Conservation (phyloP, 2,797 vertebrate species). For the Microctenopoma lineatum region DNA sequence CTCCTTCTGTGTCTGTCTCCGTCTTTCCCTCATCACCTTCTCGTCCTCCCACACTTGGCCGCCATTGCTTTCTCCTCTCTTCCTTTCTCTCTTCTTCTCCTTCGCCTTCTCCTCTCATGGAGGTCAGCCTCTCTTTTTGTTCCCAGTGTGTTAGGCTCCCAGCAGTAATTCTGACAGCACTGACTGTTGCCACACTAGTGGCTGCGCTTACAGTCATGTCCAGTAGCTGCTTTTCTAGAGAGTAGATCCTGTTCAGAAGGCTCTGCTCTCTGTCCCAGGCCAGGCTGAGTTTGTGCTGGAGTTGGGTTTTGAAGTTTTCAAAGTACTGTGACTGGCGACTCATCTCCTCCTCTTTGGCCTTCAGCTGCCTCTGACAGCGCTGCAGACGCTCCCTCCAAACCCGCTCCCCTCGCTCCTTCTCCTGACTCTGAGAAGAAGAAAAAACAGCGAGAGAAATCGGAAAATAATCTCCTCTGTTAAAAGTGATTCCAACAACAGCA, state of each 20-base stretch:
- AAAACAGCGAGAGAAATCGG: neutral
- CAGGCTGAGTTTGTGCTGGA: conserved; percentile 81
- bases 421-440: conserved; percentile 73
- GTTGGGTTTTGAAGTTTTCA: conserved; percentile 84
- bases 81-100: conserved; percentile 66
- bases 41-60: conserved; percentile 29
- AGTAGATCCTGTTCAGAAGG: conserved; percentile 79
- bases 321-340: conserved; percentile 86
- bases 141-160: conserved; percentile 53
- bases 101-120: conserved; percentile 62
- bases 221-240: conserved; percentile 82
- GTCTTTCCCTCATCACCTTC: conserved; percentile 30
- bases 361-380: conserved; percentile 84
- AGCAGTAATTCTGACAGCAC: conserved; percentile 63
- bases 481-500: neutral
- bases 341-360: conserved; percentile 85
- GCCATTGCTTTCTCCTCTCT: conserved; percentile 53
- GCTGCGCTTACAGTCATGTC: conserved; percentile 77
- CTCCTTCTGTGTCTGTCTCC: conserved; percentile 26
- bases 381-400: conserved; percentile 79
- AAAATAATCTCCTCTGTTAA: neutral
- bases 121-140: conserved; percentile 56
- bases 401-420: conserved; percentile 78
- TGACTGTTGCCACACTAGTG: conserved; percentile 43
- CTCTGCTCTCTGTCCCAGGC: conserved; percentile 79